Evolutionary conservation across 2,888 invertebrate genomes (phyloP).

Genomic region (Entomobrya multifasciata): DNA sequence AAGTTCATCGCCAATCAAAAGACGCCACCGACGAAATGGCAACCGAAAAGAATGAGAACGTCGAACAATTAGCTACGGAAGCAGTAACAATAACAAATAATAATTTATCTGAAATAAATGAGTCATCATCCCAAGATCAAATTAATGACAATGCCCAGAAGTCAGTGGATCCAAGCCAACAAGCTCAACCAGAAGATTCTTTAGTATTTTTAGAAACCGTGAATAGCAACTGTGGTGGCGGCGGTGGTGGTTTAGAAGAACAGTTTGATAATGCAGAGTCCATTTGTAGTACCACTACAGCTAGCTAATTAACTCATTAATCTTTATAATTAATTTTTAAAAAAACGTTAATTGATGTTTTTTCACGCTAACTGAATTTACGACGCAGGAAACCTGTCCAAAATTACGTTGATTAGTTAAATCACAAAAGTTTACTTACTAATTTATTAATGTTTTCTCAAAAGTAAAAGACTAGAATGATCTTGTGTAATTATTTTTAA

Average conservation of each 20-base stretch:
- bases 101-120: background rate
- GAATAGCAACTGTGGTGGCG: slow-evolving; percentile 12
- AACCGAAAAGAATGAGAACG: background rate
- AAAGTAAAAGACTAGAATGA: too few species aligned
- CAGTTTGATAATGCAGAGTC: background rate
- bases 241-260: background rate
- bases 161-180: too few species aligned
- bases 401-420: too few species aligned
- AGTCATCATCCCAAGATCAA: background rate
- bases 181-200: background rate
- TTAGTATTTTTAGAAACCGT: slow-evolving; percentile 12
- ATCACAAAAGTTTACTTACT: too few species aligned
- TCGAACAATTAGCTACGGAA: background rate
- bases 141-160: slow-evolving; percentile 33
- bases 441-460: too few species aligned
- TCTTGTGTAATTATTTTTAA: too few species aligned
- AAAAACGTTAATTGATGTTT: background rate
- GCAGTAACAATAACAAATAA: too few species aligned
- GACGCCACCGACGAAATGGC: too few species aligned
- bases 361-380: too few species aligned
- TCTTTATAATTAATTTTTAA: background rate
- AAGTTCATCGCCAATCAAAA: too few species aligned
- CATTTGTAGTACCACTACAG: background rate
- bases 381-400: too few species aligned
- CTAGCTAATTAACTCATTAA: slow-evolving; percentile 6